These are phyloP conservation scores for Griposia aprilina DNA, from an alignment of 2,888 invertebrate genomes.

Conservation along the genomic window DNA sequence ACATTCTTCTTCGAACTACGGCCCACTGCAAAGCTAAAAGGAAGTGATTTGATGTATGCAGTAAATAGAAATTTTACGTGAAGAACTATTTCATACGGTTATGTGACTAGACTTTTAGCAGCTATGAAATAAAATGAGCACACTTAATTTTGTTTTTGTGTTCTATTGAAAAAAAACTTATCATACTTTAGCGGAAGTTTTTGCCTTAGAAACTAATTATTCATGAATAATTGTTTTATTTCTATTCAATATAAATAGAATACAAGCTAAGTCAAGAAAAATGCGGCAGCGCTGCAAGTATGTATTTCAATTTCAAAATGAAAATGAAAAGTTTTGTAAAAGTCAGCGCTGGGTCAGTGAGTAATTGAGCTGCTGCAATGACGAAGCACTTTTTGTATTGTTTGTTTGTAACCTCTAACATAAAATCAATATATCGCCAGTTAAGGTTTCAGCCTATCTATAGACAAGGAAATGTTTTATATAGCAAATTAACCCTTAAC, in stretches of 20 bases:
- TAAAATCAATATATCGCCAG: slow-evolving; percentile 37
- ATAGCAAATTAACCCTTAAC: not conserved
- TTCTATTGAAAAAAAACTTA: not conserved
- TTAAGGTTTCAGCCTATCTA: not conserved
- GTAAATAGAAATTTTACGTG: slow-evolving; percentile 9
- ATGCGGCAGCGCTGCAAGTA: slow-evolving; percentile 9
- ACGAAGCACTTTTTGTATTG: slow-evolving; percentile 44
- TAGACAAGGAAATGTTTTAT: not conserved
- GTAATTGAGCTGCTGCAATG: slow-evolving; percentile 55
- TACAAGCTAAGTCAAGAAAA: not conserved
- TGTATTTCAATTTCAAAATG: slow-evolving; percentile 50
- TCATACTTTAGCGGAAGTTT: no score
- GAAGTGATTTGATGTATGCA: slow-evolving; percentile 38
- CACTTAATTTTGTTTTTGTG: not conserved
- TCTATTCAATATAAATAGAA: not conserved
- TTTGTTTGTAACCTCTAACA: slow-evolving; percentile 32
- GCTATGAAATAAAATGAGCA: not conserved
- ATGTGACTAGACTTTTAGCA: slow-evolving; percentile 7
- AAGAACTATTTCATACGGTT: slow-evolving; percentile 7
- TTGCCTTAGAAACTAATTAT: not conserved
- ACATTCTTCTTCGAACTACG: slow-evolving; percentile 51
- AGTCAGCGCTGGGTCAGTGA: slow-evolving; percentile 48
- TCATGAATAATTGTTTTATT: not conserved
- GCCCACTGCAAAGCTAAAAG: slow-evolving; percentile 25
- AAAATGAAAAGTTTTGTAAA: slow-evolving; percentile 49